A percentile compares a stretch with the other conserved stretches of the same genome.
phyloP scores from a whole-genome alignment of 2,113 vertebrate species.

The Oceanites oceanicus region DNA sequence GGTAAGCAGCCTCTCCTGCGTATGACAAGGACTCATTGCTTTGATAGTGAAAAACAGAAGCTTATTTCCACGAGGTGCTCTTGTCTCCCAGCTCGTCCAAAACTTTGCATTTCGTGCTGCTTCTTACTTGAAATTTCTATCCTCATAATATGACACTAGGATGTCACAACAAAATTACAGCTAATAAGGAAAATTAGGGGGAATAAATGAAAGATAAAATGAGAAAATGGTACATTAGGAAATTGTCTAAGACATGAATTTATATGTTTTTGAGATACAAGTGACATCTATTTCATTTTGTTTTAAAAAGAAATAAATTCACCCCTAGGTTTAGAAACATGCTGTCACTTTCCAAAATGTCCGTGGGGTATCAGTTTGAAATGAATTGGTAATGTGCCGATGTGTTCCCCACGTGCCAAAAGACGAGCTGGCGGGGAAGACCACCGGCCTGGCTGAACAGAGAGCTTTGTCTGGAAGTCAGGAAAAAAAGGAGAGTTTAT shows the following conservation, averaged over 20 bases:
- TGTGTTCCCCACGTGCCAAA: too few species aligned
- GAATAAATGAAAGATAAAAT: constrained; percentile 37
- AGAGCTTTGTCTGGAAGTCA: too few species aligned
- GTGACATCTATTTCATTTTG: neutral
- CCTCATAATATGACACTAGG: neutral
- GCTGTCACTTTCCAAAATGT: constrained; percentile 18
- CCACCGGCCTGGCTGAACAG: too few species aligned
- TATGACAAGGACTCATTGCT: neutral
- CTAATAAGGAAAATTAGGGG: constrained; percentile 54
- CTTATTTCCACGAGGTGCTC: neutral
- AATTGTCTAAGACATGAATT: neutral
- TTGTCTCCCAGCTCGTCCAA: neutral
- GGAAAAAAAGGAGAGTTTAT: too few species aligned
- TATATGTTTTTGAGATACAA: neutral
- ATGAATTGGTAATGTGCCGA: constrained; percentile 1
- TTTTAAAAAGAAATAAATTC: constrained; percentile 26
- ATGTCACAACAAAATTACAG: constrained; percentile 54
- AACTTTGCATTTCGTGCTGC: neutral
- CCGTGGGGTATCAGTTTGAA: constrained; percentile 56
- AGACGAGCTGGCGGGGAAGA: too few species aligned
- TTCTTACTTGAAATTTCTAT: neutral
- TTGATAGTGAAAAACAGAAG: neutral
- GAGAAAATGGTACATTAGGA: neutral
- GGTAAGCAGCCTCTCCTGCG: neutral
- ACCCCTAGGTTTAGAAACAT: constrained; percentile 16